Evolutionary conservation across 2,888 invertebrate genomes (phyloP), one percentile per base, ranked within the genome.

Genomic region (Malachius bipustulatus): DNA sequence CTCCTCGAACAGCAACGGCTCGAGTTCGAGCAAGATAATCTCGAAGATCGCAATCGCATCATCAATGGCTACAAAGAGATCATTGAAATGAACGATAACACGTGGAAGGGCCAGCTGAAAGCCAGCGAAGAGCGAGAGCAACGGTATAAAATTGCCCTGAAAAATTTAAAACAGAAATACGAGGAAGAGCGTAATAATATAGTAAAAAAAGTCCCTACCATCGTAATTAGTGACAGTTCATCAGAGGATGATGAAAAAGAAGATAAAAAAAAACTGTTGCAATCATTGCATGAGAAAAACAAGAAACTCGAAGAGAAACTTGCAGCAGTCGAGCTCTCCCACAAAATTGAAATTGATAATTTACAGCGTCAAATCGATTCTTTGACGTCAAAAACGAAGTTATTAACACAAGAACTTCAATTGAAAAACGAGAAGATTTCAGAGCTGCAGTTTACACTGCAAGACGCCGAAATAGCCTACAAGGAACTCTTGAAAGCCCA

Each of bases 21-120:
- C n/a, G 24, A 19, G 24, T 19, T 19, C n/a, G 24, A 19, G n/a
- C 24, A 19, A n/a, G n/a, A 6, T 6, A n/a, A n/a, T 19, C 6
- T 8, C 6, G n/a, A 8, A n/a, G 24, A 19, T 8, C 24, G 24
- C n/a, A 19, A 19, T 19, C 24, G 24, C n/a, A 19, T 19, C 6
- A 19, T 19, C n/a, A 19, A 19, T 19, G 24, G 24, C 24, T 19
- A 19, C 24, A 19, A 19, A 19, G 24, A 19, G n/a, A 19, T 19
- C n/a, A 8, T 19, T 8, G 24, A 19, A 19, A n/a, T 8, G 6
- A 19, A 6, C n/a, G 6, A 19, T n/a, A 19, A 19, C 6, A 8
- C 6, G 6, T 19, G 24, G 24, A 6, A 19, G 24, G 24, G n/a
- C 6, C 24, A n/a, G 6, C 6, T 19, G 24, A 19, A 19, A n/a